A percentile compares a stretch with the other conserved stretches of the same genome.
Conservation (phyloP, 2,113 vertebrate species). For the Vireo altiloquus region DNA sequence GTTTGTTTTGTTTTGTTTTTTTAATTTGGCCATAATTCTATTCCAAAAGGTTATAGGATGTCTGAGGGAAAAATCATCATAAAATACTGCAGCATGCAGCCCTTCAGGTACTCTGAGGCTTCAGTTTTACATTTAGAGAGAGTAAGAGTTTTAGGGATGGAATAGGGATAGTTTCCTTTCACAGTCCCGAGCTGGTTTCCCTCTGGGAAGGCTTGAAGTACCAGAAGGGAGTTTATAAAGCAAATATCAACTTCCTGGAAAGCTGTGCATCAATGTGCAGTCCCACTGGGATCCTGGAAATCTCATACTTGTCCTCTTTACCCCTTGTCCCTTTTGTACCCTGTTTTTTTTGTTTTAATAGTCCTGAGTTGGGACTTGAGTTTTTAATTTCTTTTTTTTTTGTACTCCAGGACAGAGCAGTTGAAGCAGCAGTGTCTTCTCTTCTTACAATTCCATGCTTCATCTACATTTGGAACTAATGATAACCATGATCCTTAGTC, state of each 20-base stretch:
- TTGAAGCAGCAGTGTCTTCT: background rate
- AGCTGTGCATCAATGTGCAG: accelerated
- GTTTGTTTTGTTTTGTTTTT: too few relatives aligned
- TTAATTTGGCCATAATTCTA: background rate
- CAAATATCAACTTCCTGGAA: background rate
- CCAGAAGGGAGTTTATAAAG: background rate
- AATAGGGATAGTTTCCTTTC: background rate
- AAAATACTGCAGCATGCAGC: background rate
- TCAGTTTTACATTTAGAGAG: background rate
- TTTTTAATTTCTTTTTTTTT: background rate
- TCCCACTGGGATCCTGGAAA: background rate
- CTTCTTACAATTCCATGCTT: background rate
- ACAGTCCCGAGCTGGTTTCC: background rate
- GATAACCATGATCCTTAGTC: background rate
- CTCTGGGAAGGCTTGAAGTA: background rate
- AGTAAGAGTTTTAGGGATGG: background rate
- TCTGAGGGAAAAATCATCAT: background rate
- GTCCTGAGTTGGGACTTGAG: background rate
- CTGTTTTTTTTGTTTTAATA: background rate
- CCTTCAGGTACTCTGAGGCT: background rate
- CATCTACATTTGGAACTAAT: background rate
- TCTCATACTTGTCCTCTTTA: background rate
- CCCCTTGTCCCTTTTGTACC: background rate
- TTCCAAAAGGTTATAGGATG: background rate
- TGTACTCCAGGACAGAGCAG: background rate